A percentile compares a stretch with the other conserved stretches of the same genome.
Conservation (phyloP, 2,113 vertebrate genomes). For the Trachemys scripta region DNA sequence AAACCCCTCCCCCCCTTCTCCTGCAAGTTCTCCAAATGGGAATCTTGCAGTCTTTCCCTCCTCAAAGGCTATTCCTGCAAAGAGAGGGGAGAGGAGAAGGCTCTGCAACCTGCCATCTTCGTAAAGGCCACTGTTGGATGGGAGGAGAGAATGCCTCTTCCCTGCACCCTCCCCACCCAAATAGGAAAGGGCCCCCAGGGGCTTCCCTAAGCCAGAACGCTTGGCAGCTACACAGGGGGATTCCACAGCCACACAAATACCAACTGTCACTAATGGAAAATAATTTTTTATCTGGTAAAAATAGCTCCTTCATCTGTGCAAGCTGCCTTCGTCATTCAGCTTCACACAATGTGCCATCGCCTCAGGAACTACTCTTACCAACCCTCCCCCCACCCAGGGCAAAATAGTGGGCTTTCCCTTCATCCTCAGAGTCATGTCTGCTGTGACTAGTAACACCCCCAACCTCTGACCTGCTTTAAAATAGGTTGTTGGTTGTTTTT, state of each 20-base stretch:
- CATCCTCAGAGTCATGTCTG: neutral
- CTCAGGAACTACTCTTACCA: neutral
- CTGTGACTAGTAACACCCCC: neutral
- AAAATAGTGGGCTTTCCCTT: neutral
- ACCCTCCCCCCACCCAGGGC: neutral
- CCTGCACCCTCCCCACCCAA: accelerated
- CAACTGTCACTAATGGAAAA: neutral
- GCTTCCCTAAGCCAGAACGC: neutral
- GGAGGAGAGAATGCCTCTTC: neutral
- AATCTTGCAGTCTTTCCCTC: neutral
- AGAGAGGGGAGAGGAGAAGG: neutral
- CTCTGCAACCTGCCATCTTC: neutral
- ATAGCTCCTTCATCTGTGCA: neutral
- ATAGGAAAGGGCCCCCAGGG: neutral
- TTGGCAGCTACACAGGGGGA: neutral
- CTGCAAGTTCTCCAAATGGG: neutral
- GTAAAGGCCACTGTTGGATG: neutral
- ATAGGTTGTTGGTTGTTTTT: neutral
- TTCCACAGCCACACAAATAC: neutral
- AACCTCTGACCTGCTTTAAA: neutral
- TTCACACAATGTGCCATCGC: neutral
- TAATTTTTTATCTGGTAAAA: neutral
- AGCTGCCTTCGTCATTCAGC: neutral
- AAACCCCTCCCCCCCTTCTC: neutral
- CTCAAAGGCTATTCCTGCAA: neutral